A percentile compares a stretch with the other conserved stretches of the same genome.
Conservation (phyloP, 2,797 vertebrate genomes). For the Bovichtus variegatus region DNA sequence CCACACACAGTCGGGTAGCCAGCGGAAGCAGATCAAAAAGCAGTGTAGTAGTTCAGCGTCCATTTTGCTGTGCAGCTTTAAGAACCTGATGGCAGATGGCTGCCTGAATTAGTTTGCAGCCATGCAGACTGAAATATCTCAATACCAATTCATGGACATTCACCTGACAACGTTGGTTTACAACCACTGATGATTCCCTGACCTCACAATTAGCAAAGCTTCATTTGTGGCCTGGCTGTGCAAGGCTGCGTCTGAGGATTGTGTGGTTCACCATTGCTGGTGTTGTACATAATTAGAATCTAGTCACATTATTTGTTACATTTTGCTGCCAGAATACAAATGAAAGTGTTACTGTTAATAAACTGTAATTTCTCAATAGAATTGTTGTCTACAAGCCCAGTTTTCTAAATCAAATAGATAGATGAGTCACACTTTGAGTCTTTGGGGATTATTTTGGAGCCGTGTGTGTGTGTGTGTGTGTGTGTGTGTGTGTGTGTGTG, state of each 20-base stretch:
- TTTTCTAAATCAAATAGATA: constrained; percentile 14
- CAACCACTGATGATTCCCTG: neutral
- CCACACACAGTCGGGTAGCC: constrained; percentile 7
- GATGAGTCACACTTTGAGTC: constrained; percentile 19
- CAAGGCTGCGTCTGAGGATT: neutral
- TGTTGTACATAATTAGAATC: neutral
- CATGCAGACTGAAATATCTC: neutral
- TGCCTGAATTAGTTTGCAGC: neutral
- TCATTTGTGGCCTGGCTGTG: neutral
- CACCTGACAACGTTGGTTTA: neutral
- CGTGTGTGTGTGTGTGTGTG: no score
- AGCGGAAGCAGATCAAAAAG: neutral
- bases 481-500: no score
- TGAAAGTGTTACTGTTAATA: neutral
- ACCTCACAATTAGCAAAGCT: constrained; percentile 7
- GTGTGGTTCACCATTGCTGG: constrained; percentile 4
- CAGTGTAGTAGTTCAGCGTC: neutral
- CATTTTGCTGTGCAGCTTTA: neutral
- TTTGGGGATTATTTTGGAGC: constrained; percentile 3
- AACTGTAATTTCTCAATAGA: neutral
- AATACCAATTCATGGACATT: neutral
- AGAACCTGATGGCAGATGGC: neutral
- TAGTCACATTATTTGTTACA: neutral
- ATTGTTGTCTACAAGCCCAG: neutral
- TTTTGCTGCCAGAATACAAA: constrained; percentile 6